Percentiles rank a stretch among this genome's conserved stretches.
These are phyloP conservation scores for Amphilophus citrinellus DNA, from an alignment of 2,113 vertebrate species.

Conservation along the genomic window DNA sequence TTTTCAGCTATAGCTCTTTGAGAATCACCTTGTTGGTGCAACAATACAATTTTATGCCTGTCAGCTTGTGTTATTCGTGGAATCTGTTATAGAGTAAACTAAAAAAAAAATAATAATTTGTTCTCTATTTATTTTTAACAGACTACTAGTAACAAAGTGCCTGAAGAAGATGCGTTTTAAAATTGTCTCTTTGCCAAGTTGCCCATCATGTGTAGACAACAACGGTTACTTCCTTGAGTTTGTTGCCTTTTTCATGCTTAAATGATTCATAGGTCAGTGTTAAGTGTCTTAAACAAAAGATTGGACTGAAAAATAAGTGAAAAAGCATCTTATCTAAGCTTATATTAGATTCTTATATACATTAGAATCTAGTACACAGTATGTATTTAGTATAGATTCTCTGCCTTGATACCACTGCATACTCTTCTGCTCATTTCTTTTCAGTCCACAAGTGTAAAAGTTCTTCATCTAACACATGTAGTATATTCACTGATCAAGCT, in stretches of 20 bases:
- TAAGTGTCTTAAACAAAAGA: not conserved
- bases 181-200: not conserved
- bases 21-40: no score
- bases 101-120: not conserved
- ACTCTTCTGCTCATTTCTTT: not conserved
- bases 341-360: no score
- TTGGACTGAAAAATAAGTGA: no score
- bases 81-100: rapidly evolving
- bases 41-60: no score
- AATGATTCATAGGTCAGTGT: not conserved
- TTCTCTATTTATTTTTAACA: rapidly evolving
- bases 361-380: no score
- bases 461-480: not conserved
- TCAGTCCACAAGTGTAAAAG: not conserved
- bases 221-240: not conserved
- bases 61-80: not conserved
- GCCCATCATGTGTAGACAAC: not conserved
- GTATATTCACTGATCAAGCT: no score
- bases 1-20: not conserved
- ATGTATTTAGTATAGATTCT: not conserved
- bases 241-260: rapidly evolving
- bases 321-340: no score
- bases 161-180: not conserved
- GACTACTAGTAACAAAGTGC: not conserved
- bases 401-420: not conserved